Percentiles rank a stretch among this genome's conserved stretches.
phyloP scores from a whole-genome alignment of 2,113 vertebrate species.

The Saccopteryx bilineata region DNA sequence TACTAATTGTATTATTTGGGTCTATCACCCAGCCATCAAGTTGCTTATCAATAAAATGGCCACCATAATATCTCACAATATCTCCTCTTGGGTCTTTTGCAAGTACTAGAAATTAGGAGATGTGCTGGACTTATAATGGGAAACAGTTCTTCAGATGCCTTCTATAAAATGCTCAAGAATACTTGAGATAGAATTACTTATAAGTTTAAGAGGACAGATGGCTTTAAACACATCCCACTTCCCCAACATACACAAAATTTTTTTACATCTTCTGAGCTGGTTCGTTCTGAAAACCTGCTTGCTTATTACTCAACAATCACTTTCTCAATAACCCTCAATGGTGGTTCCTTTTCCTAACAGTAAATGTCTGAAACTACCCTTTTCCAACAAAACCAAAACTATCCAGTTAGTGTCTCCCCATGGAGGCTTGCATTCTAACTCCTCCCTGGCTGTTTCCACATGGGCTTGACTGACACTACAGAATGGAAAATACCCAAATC shows the following conservation, averaged over 20 bases:
- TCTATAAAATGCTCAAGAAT: constrained; percentile 52
- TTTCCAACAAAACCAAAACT: constrained; percentile 28
- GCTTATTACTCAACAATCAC: not conserved
- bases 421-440: constrained; percentile 43
- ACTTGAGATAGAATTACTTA: constrained; percentile 24
- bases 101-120: not conserved
- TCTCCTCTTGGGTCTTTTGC: constrained; percentile 3
- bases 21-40: not conserved
- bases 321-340: not conserved
- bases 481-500: not conserved
- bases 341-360: not conserved
- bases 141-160: not conserved
- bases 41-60: constrained; percentile 9
- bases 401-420: not conserved
- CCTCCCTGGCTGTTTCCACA: not conserved
- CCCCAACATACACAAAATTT: not conserved
- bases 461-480: not conserved
- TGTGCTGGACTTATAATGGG: not conserved
- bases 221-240: not conserved
- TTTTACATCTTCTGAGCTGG: not conserved
- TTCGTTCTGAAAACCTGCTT: not conserved
- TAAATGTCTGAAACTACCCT: not conserved
- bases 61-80: not conserved
- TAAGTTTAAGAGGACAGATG: constrained; percentile 59
- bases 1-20: not conserved